These are phyloP conservation scores for Pseudonaja textilis DNA, from an alignment of 2,113 vertebrate genomes.

Conservation along the genomic window DNA sequence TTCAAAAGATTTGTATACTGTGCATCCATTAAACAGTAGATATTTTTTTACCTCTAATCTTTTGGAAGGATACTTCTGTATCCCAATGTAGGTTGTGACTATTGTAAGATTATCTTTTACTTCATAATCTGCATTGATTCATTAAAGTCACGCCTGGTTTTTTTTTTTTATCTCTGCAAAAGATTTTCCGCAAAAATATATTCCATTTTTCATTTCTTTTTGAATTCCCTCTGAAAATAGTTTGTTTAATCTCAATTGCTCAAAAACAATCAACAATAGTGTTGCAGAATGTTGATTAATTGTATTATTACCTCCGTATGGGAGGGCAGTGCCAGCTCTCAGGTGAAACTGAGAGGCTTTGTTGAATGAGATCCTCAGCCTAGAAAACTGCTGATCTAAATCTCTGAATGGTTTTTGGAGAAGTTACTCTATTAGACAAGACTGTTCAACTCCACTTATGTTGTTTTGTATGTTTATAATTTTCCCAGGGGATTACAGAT, in stretches of 20 bases:
- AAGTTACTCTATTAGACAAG: background rate
- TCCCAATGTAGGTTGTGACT: background rate
- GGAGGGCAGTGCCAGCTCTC: background rate
- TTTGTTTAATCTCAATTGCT: background rate
- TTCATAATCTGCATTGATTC: background rate
- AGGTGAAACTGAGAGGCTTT: background rate
- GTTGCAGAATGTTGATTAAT: background rate
- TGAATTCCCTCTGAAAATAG: background rate
- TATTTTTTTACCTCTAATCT: background rate
- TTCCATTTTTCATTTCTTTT: background rate
- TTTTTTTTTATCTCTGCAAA: background rate
- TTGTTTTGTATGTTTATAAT: slow-evolving; percentile 7
- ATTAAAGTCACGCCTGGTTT: background rate
- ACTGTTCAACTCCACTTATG: background rate
- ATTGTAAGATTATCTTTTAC: background rate
- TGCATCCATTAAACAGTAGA: background rate
- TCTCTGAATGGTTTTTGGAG: background rate
- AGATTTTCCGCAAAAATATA: background rate
- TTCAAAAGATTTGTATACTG: too few species aligned
- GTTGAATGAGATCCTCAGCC: background rate
- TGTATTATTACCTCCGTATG: background rate
- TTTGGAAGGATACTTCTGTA: background rate
- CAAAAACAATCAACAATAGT: background rate
- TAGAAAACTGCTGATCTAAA: background rate
- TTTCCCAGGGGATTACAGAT: slow-evolving; percentile 86